Percentiles rank a stretch among this genome's conserved stretches.
Conservation (phyloP, 1,140 invertebrate species). For the Papilio machaon region DNA sequence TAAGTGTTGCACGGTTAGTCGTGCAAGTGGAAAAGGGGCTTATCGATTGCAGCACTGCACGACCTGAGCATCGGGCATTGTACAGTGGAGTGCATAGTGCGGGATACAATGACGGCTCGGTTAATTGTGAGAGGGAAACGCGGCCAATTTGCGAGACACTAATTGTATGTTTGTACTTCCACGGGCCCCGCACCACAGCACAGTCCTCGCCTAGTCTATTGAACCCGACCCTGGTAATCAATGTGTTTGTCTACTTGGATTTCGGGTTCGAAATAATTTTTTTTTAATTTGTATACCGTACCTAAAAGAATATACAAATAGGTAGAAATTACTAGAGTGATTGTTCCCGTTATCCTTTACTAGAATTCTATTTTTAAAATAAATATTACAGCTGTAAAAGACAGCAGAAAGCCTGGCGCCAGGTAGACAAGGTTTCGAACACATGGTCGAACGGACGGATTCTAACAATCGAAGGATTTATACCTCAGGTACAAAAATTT, state of each 20-base stretch:
- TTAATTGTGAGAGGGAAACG: constrained; percentile 37
- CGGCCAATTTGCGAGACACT: constrained; percentile 37
- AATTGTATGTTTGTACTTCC: constrained; percentile 32
- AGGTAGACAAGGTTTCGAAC: neutral
- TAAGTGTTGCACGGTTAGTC: neutral
- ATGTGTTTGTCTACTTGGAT: constrained; percentile 8
- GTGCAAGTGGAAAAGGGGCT: neutral
- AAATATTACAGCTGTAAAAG: neutral
- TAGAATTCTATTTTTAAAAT: neutral
- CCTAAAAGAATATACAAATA: neutral
- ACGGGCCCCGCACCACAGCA: neutral
- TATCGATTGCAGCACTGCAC: constrained; percentile 30
- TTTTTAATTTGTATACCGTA: neutral
- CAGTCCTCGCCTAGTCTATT: constrained; percentile 7
- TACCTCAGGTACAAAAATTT: neutral
- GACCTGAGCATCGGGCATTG: constrained; percentile 12
- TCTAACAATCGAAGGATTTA: neutral
- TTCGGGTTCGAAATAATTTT: constrained; percentile 11
- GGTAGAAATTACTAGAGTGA: neutral
- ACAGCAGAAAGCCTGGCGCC: neutral
- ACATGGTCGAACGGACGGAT: neutral
- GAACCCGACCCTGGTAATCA: constrained; percentile 10
- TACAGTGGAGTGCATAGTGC: constrained; percentile 9
- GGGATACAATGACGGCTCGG: constrained; percentile 28
- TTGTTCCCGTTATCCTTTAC: neutral